Conservation (phyloP, 1,140 invertebrate species). For the Probaryconus sp. region DNA sequence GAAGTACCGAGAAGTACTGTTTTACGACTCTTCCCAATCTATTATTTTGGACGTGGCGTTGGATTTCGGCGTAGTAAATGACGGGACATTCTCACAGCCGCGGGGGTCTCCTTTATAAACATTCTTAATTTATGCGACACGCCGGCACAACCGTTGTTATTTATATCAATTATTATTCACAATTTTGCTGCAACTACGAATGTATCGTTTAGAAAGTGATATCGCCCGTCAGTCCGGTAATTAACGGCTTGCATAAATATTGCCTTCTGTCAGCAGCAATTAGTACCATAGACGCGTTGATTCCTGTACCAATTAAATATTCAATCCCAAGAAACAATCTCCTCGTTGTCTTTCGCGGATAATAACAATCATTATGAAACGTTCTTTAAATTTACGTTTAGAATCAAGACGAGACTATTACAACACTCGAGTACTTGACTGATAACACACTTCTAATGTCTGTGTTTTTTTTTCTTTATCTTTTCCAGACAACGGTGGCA, state of each 20-base stretch:
- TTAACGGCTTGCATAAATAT: constrained; percentile 51
- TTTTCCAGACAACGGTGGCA: constrained; percentile 41
- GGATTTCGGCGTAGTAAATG: constrained; percentile 21
- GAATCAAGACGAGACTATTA: background rate
- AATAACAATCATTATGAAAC: constrained; percentile 39
- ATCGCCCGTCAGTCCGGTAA: constrained; percentile 26
- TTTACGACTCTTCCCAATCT: too few relatives aligned
- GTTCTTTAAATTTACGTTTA: background rate
- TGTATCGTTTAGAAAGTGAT: constrained; percentile 45
- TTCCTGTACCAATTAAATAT: constrained; percentile 52
- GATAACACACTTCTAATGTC: constrained; percentile 5
- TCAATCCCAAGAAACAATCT: constrained; percentile 1
- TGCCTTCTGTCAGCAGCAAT: constrained; percentile 52
- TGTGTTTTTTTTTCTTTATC: too few relatives aligned
- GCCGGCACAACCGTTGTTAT: background rate
- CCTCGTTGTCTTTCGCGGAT: constrained; percentile 2
- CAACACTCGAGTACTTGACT: background rate
- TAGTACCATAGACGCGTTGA: constrained; percentile 34
- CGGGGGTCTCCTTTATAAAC: constrained; percentile 4
- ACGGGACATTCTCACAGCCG: constrained; percentile 4
- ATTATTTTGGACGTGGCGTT: constrained; percentile 8
- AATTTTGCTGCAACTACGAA: constrained; percentile 1
- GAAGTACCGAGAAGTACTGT: too few relatives aligned
- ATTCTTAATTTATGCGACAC: constrained; percentile 13
- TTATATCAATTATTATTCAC: constrained; percentile 32